Base-by-base conservation (phyloP, 2,888 invertebrate species). In the Apamea crenata region DNA sequence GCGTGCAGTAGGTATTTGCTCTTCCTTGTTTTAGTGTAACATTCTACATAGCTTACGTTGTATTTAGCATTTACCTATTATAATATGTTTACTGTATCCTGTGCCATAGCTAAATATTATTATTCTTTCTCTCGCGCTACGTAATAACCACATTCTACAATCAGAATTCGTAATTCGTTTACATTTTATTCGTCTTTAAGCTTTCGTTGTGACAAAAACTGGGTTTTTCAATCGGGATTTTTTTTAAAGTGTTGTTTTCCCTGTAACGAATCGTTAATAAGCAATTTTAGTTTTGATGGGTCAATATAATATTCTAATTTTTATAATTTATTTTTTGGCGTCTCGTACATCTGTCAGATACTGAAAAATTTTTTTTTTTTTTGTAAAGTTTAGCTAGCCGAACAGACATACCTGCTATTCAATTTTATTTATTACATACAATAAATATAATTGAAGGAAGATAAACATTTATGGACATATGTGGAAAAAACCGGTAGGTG, bases 401-500 rank as follows among this genome's bases (percentile, higher is more conserved):
- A 50, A 16, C 40, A 47, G n/a, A 47, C 21, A 32, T 12, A 66
- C 8, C 0, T 10, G 10, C 44, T 1, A 6, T 44, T 16, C 0
- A 56, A 36, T 44, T 40, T 21, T 67, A 81, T 74, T 25, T 50
- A 40, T 14, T 8, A 66, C 47, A 29, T 8, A 66, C 56, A 40
- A 18, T 25, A 18, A 61, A 63, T 68, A 36, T 82, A 63, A 44
- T 76, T 76, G 67, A 32, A 76, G 10, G 59, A 32, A 76, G 4
- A 29, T 16, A 53, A 47, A 29, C 53, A 73, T 66, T 40, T 74
- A 80, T 69, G 50, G 68, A 50, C 12, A 44, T 67, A 78, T 70
- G 50, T 68, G 63, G 29, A 67, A 61, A 70, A 32, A 80, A 72
- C 84, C 36, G 5, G 72, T 77, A 56, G 69, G 69, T 73, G 7